phyloP scores from a whole-genome alignment of 2,797 vertebrate genomes.

The Periparus ater region DNA sequence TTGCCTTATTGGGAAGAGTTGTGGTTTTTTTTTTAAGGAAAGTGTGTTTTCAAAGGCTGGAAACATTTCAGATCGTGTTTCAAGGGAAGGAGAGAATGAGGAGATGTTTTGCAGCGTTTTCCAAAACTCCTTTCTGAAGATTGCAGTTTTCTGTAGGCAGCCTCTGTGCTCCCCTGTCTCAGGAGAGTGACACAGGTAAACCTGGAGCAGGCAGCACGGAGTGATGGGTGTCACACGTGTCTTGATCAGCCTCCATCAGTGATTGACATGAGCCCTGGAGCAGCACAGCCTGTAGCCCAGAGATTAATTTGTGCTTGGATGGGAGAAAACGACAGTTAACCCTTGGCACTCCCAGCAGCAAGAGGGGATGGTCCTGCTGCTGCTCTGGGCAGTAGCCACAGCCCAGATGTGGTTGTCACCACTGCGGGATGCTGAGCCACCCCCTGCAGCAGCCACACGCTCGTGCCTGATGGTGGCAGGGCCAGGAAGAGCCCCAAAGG shows the following conservation, averaged over 20 bases:
- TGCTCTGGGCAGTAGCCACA: neutral
- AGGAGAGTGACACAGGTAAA: neutral
- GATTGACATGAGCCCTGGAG: neutral
- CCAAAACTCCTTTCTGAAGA: neutral
- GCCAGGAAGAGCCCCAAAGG: neutral
- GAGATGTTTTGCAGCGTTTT: neutral
- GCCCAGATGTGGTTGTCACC: neutral
- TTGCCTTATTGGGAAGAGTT: neutral
- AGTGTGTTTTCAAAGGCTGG: neutral
- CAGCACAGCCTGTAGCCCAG: slow-evolving; percentile 20
- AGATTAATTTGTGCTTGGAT: slow-evolving; percentile 5
- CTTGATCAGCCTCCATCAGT: neutral
- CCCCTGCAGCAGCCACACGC: neutral
- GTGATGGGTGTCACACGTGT: neutral
- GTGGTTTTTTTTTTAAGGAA: neutral
- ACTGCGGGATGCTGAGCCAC: neutral
- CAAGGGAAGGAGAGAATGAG: neutral
- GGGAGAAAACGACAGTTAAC: neutral
- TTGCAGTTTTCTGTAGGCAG: neutral
- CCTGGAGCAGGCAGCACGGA: neutral
- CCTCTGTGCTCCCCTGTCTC: neutral
- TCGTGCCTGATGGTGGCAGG: neutral
- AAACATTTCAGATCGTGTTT: neutral
- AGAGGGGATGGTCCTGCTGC: neutral
- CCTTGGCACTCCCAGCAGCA: neutral